A percentile compares a stretch with the other conserved stretches of the same genome.
Conservation (phyloP, 2,113 vertebrate genomes). For the Acinonyx jubatus region DNA sequence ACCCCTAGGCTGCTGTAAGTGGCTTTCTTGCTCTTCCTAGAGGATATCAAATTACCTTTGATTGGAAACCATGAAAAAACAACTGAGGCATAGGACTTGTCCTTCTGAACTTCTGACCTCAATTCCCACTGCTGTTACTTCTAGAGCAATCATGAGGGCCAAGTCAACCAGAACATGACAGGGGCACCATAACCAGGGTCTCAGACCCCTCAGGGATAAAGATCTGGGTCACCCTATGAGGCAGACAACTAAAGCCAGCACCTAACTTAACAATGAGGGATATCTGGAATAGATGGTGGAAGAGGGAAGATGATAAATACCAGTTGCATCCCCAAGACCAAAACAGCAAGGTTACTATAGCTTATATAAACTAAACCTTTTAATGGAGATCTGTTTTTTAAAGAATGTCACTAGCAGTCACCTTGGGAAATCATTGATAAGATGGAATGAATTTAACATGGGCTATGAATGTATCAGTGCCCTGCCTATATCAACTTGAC, state of each 20-base stretch:
- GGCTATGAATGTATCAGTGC: not conserved
- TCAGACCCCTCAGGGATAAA: not conserved
- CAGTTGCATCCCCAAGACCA: not conserved
- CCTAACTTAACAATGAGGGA: not conserved
- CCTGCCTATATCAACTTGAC: not conserved
- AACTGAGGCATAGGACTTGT: not conserved
- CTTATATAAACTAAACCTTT: not conserved
- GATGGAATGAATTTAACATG: not conserved
- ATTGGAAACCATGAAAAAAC: not conserved
- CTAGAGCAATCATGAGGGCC: not conserved
- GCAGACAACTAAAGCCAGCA: fast-evolving
- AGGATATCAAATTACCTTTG: not conserved
- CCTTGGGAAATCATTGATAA: not conserved
- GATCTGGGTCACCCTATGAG: not conserved
- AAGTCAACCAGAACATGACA: not conserved
- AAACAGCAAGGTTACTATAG: not conserved
- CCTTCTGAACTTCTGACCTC: not conserved
- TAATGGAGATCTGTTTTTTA: not conserved
- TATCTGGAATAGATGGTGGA: not conserved
- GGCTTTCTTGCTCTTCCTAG: not conserved
- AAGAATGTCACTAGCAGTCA: not conserved
- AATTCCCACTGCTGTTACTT: not conserved
- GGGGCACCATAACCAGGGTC: not conserved
- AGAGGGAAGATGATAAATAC: not conserved
- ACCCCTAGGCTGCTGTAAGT: not conserved